Percentiles rank a stretch among this genome's conserved stretches.
Conservation (phyloP, 2,888 invertebrate genomes). For the Neocrepidodera transversa region DNA sequence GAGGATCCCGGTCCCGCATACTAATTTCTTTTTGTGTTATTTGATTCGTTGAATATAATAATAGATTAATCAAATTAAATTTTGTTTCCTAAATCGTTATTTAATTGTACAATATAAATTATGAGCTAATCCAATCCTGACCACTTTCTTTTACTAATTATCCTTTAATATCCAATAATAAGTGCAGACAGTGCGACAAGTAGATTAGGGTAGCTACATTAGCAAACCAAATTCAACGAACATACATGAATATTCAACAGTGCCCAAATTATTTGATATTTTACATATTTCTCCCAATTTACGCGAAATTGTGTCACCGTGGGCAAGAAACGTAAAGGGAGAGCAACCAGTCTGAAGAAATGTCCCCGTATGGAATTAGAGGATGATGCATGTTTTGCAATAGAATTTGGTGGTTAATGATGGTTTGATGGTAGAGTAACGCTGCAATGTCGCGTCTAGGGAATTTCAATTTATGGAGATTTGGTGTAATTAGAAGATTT, state of each 20-base stretch:
- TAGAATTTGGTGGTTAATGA: slow-evolving; percentile 11
- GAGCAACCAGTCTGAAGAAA: slow-evolving; percentile 12
- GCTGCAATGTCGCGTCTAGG: neutral
- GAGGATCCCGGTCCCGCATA: too few relatives aligned
- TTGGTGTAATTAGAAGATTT: neutral
- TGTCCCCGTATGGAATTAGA: neutral
- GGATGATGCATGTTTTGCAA: slow-evolving; percentile 23
- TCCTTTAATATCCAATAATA: slow-evolving; percentile 56
- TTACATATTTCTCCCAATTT: slow-evolving; percentile 50
- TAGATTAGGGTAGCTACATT: slow-evolving; percentile 46
- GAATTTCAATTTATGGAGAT: neutral
- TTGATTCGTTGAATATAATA: too few relatives aligned
- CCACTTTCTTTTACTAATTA: slow-evolving; percentile 42
- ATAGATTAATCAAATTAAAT: too few relatives aligned
- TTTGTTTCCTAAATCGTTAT: too few relatives aligned
- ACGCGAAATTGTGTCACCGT: slow-evolving; percentile 16
- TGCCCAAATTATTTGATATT: slow-evolving; percentile 51
- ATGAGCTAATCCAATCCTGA: neutral
- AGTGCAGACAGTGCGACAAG: slow-evolving; percentile 39
- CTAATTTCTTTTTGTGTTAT: too few relatives aligned
- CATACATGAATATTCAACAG: slow-evolving; percentile 52
- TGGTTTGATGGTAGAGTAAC: slow-evolving; percentile 10
- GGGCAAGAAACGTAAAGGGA: slow-evolving; percentile 3
- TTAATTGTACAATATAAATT: too few relatives aligned
- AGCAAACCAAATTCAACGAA: slow-evolving; percentile 50